A percentile compares a stretch with the other conserved stretches of the same genome.
Conservation (phyloP, 1,140 invertebrate species). For the Mactra quadrangularis region DNA sequence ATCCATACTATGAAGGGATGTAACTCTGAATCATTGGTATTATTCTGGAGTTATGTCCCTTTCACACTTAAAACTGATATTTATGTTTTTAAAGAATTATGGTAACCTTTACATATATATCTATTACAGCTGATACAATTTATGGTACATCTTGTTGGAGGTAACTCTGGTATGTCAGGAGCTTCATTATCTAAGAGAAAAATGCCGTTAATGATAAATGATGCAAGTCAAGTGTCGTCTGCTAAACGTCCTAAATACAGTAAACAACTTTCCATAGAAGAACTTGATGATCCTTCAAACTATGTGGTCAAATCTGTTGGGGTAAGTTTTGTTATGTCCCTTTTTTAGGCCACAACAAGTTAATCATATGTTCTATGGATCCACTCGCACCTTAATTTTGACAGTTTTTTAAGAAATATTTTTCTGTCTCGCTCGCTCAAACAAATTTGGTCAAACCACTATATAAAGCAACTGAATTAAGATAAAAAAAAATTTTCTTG, state of each 20-base stretch:
- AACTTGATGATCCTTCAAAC: slow-evolving; percentile 20
- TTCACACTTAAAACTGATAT: background rate
- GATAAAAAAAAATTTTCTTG: too few species aligned
- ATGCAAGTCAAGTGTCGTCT: slow-evolving; percentile 59
- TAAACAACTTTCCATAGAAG: slow-evolving; percentile 64
- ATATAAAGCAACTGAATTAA: too few species aligned
- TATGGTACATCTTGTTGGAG: slow-evolving; percentile 94
- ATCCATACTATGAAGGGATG: background rate
- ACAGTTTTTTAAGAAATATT: slow-evolving; percentile 94
- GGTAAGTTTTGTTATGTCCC: slow-evolving; percentile 70
- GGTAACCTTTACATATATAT: background rate
- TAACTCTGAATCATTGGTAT: background rate
- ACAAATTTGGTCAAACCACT: too few species aligned
- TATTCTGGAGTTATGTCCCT: background rate
- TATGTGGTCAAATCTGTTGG: slow-evolving; percentile 52
- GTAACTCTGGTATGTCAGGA: slow-evolving; percentile 84
- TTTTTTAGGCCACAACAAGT: too few species aligned
- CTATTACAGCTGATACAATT: slow-evolving; percentile 93
- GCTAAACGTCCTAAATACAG: slow-evolving; percentile 57
- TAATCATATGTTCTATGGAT: too few species aligned
- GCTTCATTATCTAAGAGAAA: slow-evolving; percentile 75
- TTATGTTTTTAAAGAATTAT: background rate
- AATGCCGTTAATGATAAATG: slow-evolving; percentile 83
- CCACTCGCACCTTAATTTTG: too few species aligned
- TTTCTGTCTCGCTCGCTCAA: slow-evolving; percentile 90